Evolutionary conservation across 53 echinoderm and acorn worm species (phyloP).

Genomic region (Echinarachnius parma): DNA sequence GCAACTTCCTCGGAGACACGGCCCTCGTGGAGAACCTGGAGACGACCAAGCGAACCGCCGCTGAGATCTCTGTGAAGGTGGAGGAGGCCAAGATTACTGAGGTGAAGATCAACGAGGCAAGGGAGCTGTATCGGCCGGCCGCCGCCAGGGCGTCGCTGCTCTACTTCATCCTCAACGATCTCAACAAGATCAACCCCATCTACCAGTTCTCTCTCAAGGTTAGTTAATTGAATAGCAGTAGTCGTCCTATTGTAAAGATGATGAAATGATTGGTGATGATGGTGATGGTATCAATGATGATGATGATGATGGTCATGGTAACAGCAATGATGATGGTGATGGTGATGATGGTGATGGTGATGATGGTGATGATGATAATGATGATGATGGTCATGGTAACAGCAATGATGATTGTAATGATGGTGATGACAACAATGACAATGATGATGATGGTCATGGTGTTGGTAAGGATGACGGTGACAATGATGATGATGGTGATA

Average conservation of each 20-base stretch:
- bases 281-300: background rate
- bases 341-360: background rate
- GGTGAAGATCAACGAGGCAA: slow-evolving; percentile 96
- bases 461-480: background rate
- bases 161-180: slow-evolving; percentile 97
- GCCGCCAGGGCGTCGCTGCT: slow-evolving; percentile 94
- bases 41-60: slow-evolving; percentile 95
- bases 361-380: background rate
- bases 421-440: background rate
- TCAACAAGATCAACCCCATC: slow-evolving; percentile 97
- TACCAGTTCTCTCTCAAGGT: slow-evolving; percentile 99
- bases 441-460: background rate
- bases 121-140: slow-evolving; percentile 91
- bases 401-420: too few species aligned
- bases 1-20: slow-evolving; percentile 96
- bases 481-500: background rate
- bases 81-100: slow-evolving; percentile 93
- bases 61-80: slow-evolving; percentile 96
- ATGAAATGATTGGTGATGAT: background rate
- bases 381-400: too few species aligned
- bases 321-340: background rate
- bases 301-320: background rate
- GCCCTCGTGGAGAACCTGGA: slow-evolving; percentile 97
- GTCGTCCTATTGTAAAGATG: background rate
- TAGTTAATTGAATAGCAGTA: background rate